These are phyloP conservation scores for Teleiodes luculella DNA, from an alignment of 2,888 invertebrate species.

Conservation along the genomic window DNA sequence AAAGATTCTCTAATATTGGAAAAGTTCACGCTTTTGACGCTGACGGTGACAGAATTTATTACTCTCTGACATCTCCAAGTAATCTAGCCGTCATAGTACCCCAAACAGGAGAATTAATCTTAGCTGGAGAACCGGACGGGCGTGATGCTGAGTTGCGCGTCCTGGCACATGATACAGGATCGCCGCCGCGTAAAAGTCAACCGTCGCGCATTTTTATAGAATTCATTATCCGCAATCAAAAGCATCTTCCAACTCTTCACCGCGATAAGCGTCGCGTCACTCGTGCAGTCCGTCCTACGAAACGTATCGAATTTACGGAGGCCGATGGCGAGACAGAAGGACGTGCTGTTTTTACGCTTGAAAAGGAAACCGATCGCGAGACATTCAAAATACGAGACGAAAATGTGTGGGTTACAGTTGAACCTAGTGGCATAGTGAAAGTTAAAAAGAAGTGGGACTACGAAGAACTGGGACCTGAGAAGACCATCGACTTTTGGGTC, in stretches of 20 bases:
- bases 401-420: conserved; percentile 96
- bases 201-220: conserved; percentile 88
- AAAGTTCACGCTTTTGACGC: conserved; percentile 92
- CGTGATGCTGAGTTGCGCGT: conserved; percentile 85
- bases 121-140: conserved; percentile 87
- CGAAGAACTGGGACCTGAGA: conserved; percentile 95
- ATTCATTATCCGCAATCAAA: conserved; percentile 80
- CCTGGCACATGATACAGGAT: conserved; percentile 89
- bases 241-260: conserved; percentile 81
- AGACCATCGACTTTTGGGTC: conserved; percentile 97
- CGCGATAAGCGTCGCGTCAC: conserved; percentile 89
- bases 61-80: conserved; percentile 88
- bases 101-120: conserved; percentile 92
- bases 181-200: conserved; percentile 84
- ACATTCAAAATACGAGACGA: conserved; percentile 96
- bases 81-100: conserved; percentile 93
- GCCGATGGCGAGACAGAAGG: conserved; percentile 93
- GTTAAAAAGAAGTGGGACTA: conserved; percentile 99
- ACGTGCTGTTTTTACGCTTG: conserved; percentile 91
- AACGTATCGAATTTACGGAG: conserved; percentile 94
- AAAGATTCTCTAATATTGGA: conserved; percentile 89
- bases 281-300: conserved; percentile 95
- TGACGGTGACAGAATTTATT: conserved; percentile 95
- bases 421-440: conserved; percentile 93
- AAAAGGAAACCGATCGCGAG: conserved; percentile 94